These are phyloP conservation scores for Tragulus kanchil DNA, from an alignment of 2,113 vertebrate species.

Conservation along the genomic window DNA sequence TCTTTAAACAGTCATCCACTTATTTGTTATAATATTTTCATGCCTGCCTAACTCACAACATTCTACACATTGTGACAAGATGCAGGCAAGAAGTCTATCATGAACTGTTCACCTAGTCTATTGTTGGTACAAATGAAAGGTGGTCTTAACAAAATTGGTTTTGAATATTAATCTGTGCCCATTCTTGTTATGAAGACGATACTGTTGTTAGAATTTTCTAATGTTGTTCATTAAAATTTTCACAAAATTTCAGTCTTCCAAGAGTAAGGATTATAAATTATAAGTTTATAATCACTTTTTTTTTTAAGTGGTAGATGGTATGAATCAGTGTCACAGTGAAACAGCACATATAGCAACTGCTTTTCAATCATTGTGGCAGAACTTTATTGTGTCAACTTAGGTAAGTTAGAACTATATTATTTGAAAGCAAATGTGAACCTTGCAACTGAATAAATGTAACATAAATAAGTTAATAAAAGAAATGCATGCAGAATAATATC, in stretches of 20 bases:
- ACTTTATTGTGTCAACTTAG: background rate
- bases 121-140: background rate
- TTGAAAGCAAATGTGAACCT: conserved; percentile 36
- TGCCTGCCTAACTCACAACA: too few relatives aligned
- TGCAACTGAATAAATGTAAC: background rate
- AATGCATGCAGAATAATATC: background rate
- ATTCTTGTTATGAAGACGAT: background rate
- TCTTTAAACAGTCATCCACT: background rate
- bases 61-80: background rate
- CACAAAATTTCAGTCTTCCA: background rate
- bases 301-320: background rate
- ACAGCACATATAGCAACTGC: background rate
- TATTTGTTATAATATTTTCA: background rate
- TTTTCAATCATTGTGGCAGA: background rate
- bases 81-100: background rate
- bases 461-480: background rate
- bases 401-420: background rate
- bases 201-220: background rate
- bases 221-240: conserved; percentile 8
- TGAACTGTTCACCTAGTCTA: background rate
- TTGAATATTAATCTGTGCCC: background rate
- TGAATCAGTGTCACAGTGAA: background rate
- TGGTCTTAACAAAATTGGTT: background rate
- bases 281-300: background rate
- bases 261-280: background rate